Conservation (phyloP, 2,797 vertebrate species). For the Neopelma chrysocephalum region DNA sequence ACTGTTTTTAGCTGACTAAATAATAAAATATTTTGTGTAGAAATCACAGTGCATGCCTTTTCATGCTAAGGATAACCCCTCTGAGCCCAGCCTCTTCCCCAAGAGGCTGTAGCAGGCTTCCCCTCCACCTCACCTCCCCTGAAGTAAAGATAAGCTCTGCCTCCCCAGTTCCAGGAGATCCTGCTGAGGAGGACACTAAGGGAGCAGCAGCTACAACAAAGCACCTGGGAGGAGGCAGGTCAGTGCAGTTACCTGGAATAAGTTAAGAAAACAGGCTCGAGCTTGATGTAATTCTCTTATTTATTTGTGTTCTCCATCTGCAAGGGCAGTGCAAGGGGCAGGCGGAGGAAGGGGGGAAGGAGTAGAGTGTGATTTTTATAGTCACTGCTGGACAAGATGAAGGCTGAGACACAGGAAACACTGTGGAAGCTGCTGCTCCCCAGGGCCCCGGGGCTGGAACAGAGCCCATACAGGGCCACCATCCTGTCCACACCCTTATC, state of each 20-base stretch:
- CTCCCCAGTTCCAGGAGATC: background rate
- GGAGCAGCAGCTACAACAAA: background rate
- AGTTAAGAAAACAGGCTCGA: background rate
- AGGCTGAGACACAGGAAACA: background rate
- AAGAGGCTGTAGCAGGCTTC: background rate
- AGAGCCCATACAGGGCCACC: rapidly evolving
- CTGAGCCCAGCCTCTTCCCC: background rate
- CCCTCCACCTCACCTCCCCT: rapidly evolving
- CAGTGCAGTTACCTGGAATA: background rate
- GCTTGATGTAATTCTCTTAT: background rate
- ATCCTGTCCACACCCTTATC: background rate
- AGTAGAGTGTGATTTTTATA: background rate
- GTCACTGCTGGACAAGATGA: background rate
- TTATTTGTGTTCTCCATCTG: background rate
- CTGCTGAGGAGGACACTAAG: background rate
- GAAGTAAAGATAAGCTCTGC: background rate
- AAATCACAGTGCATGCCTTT: rapidly evolving
- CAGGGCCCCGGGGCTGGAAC: rapidly evolving
- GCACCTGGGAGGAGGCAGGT: background rate
- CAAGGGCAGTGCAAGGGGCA: background rate
- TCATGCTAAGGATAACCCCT: background rate
- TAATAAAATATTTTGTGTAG: slow-evolving; percentile 59
- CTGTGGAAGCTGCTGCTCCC: background rate
- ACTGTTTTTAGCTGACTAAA: slow-evolving; percentile 23
- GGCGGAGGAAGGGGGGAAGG: background rate